phyloP scores from a whole-genome alignment of 2,888 invertebrate genomes.

The Notodonta dromedarius region DNA sequence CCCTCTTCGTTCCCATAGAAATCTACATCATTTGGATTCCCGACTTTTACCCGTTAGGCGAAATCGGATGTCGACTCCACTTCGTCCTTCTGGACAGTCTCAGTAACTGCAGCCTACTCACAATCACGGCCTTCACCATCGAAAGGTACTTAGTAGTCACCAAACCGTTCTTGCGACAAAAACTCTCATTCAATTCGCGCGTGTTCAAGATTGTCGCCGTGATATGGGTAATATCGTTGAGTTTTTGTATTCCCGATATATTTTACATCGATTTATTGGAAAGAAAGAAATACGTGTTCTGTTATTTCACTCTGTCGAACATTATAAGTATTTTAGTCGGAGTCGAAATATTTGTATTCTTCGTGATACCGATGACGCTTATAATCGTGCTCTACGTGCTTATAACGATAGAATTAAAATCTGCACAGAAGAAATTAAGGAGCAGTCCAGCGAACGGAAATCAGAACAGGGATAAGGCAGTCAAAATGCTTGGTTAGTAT shows the following conservation, averaged over 20 bases:
- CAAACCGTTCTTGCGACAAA: slow-evolving; percentile 91
- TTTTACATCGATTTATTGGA: slow-evolving; percentile 67
- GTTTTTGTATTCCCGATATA: slow-evolving; percentile 88
- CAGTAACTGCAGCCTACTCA: slow-evolving; percentile 91
- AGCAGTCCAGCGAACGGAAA: slow-evolving; percentile 73
- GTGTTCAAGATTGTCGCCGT: slow-evolving; percentile 88
- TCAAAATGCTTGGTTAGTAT: slow-evolving; percentile 91
- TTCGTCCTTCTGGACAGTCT: slow-evolving; percentile 92
- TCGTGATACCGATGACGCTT: slow-evolving; percentile 92
- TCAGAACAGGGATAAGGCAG: slow-evolving; percentile 84
- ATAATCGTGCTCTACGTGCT: slow-evolving; percentile 92
- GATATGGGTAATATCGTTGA: slow-evolving; percentile 90
- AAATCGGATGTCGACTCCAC: slow-evolving; percentile 89
- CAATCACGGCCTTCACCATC: slow-evolving; percentile 93
- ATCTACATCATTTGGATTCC: slow-evolving; percentile 91
- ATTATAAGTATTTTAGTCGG: slow-evolving; percentile 66
- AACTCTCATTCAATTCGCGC: slow-evolving; percentile 90
- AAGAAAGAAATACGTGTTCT: slow-evolving; percentile 64
- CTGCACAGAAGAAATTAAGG: slow-evolving; percentile 81
- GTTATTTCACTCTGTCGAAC: slow-evolving; percentile 61
- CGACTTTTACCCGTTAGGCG: slow-evolving; percentile 89
- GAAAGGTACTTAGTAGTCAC: slow-evolving; percentile 94
- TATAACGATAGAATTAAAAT: slow-evolving; percentile 88
- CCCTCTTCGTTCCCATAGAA: slow-evolving; percentile 90
- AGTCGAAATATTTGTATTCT: slow-evolving; percentile 90